Base-by-base conservation (phyloP, 2,888 invertebrate genomes). In the Chorisops tibialis region DNA sequence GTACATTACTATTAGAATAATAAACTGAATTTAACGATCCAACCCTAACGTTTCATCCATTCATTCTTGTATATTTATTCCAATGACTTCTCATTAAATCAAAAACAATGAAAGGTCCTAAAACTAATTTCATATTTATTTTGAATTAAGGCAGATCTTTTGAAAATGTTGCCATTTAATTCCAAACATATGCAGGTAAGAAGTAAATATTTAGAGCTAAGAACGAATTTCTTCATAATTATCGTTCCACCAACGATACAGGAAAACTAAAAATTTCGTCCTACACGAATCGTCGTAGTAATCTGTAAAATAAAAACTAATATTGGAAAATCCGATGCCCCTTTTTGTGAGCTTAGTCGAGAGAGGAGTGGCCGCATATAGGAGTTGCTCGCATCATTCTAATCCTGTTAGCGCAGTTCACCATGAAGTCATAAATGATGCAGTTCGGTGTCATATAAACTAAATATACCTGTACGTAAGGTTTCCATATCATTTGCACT, bases 261-360 rank as follows among this genome's bases (percentile, higher is more conserved):
- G 50, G 50, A 35, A 50, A 7, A 4, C 14, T 4, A n/a, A n/a
- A n/a, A n/a, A n/a, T n/a, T n/a, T n/a, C n/a, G n/a, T n/a, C n/a
- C n/a, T n/a, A n/a, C n/a, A n/a, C n/a, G n/a, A n/a, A n/a, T n/a
- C n/a, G n/a, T n/a, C n/a, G 43, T 45, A 30, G 43, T 56, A 56
- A 56, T 45, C 56, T 43, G 43, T 24, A 45, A 56, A 56, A 56
- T 45, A 56, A 45, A 56, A 56, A 56, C 56, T 56, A 56, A 56
- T 56, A 56, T 56, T 56, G 56, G 56, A 43, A 56, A 56, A 56
- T 56, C 56, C 43, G 39, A 30, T 43, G 12, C n/a, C n/a, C n/a
- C 43, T 35, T 24, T 45, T 24, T 16, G 30, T 56, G 45, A 56
- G 19, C 12, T 56, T 22, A 14, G 43, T 45, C 30, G 30, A 43